phyloP scores from a whole-genome alignment of 2,797 vertebrate genomes.

The Scarus forsteni region DNA sequence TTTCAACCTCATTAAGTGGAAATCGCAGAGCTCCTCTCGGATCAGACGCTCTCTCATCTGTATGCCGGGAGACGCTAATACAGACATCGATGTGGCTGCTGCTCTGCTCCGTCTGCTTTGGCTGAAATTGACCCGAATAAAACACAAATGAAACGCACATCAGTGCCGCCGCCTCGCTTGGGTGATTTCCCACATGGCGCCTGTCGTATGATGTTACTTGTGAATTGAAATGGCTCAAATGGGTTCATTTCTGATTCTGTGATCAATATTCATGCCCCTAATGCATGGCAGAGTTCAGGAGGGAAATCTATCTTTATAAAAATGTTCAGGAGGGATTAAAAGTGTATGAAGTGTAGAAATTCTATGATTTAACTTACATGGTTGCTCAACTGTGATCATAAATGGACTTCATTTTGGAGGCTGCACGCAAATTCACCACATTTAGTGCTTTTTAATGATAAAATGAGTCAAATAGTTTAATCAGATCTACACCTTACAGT shows the following conservation, averaged over 20 bases:
- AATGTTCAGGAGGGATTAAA: constrained; percentile 19
- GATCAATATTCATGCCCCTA: constrained; percentile 37
- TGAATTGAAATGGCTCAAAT: constrained; percentile 21
- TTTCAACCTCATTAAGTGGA: constrained; percentile 73
- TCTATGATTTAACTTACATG: constrained; percentile 31
- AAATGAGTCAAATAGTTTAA: not conserved
- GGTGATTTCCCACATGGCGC: constrained; percentile 12
- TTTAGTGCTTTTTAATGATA: constrained; percentile 41
- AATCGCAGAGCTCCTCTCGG: constrained; percentile 49
- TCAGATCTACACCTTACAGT: too few relatives aligned
- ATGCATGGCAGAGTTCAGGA: constrained; percentile 15
- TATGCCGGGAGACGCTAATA: constrained; percentile 61
- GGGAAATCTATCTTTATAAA: constrained; percentile 7
- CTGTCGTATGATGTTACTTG: constrained; percentile 23
- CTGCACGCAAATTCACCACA: constrained; percentile 26
- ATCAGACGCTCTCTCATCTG: constrained; percentile 61
- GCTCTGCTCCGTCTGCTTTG: constrained; percentile 51
- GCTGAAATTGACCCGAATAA: constrained; percentile 47
- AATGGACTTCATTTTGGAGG: constrained; percentile 33
- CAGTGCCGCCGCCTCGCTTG: constrained; percentile 23
- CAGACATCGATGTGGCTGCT: constrained; percentile 52
- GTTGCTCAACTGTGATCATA: constrained; percentile 29
- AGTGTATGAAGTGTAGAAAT: constrained; percentile 15
- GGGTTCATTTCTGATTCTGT: constrained; percentile 16
- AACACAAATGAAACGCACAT: constrained; percentile 43